Conservation (phyloP, 2,888 invertebrate species). For the Phengaris alcon region DNA sequence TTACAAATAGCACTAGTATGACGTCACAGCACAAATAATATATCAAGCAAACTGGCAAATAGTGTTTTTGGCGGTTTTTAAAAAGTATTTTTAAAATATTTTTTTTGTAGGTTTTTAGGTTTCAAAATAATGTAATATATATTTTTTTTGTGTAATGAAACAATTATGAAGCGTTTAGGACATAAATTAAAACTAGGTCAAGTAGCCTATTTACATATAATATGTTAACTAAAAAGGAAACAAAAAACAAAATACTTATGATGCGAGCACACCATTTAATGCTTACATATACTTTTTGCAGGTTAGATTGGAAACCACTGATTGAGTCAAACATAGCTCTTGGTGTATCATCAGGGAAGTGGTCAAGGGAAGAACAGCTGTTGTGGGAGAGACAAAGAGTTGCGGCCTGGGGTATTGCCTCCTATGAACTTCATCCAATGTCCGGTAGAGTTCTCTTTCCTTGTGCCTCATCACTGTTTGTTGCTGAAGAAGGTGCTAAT, state of each 20-base stretch:
- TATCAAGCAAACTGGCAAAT: too few species aligned
- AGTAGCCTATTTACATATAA: too few species aligned
- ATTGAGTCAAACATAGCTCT: constrained; percentile 87
- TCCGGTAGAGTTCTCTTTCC: constrained; percentile 94
- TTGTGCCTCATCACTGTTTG: constrained; percentile 92
- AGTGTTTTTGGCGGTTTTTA: too few species aligned
- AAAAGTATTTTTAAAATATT: too few species aligned
- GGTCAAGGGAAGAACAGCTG: constrained; percentile 93
- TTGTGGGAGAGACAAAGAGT: constrained; percentile 94
- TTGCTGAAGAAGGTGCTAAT: constrained; percentile 78
- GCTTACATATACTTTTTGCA: constrained; percentile 43
- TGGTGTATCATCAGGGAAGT: constrained; percentile 77
- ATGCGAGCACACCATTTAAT: not conserved
- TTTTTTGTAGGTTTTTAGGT: too few species aligned
- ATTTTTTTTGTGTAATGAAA: too few species aligned
- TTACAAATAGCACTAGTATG: too few species aligned
- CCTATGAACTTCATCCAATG: constrained; percentile 90
- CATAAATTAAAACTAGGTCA: too few species aligned
- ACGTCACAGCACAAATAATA: too few species aligned
- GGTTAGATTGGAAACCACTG: constrained; percentile 88
- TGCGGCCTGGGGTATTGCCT: constrained; percentile 95
- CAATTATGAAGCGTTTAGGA: too few species aligned
- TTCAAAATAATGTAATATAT: too few species aligned
- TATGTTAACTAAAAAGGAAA: not conserved
- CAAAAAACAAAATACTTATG: not conserved